Conservation (phyloP, 2,797 vertebrate genomes). For the Mormyrus proboscirostris region DNA sequence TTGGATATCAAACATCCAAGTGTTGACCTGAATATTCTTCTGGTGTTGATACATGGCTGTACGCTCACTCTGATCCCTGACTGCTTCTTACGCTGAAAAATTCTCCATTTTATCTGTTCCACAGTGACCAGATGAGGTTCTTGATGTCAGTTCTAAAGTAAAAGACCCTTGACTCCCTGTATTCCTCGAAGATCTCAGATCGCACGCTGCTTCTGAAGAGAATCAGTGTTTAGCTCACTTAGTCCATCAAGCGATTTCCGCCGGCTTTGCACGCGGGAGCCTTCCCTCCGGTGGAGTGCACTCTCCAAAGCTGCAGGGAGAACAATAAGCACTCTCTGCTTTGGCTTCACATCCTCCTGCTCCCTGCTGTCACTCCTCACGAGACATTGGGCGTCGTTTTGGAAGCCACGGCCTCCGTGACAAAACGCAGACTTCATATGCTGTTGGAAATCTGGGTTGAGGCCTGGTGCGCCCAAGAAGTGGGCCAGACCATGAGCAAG, state of each 20-base stretch:
- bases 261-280: neutral
- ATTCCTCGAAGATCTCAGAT: neutral
- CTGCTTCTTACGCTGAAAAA: neutral
- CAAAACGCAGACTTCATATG: neutral
- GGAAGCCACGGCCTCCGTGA: neutral
- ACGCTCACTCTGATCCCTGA: neutral
- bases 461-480: neutral
- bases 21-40: neutral
- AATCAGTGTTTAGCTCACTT: neutral
- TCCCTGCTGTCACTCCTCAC: neutral
- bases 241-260: neutral
- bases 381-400: neutral
- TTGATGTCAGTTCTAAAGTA: neutral
- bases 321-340: neutral
- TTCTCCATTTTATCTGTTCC: neutral
- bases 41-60: neutral
- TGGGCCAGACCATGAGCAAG: neutral
- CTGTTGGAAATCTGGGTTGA: neutral
- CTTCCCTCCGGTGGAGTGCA: neutral
- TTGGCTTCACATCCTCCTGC: neutral
- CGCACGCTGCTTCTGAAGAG: neutral
- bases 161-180: neutral
- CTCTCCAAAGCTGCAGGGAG: neutral
- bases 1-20: neutral
- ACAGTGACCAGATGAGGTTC: neutral